phyloP scores from a whole-genome alignment of 2,797 vertebrate genomes.

The Leptodactylus fallax region DNA sequence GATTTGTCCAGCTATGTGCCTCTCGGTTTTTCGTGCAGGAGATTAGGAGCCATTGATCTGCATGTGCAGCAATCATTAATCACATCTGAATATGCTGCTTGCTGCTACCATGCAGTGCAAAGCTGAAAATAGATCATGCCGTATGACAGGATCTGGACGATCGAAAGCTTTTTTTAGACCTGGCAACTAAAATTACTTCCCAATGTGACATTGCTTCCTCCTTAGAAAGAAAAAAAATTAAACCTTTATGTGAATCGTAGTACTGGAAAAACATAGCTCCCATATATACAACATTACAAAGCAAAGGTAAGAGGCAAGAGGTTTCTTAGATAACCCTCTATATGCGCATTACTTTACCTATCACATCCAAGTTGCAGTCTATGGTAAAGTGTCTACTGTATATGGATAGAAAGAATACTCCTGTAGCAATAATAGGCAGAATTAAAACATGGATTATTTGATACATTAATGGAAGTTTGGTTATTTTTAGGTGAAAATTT shows the following conservation, averaged over 20 bases:
- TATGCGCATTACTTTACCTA: neutral
- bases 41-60: slow-evolving; percentile 32
- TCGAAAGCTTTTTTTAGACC: slow-evolving; percentile 27
- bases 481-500: too few species aligned
- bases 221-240: neutral
- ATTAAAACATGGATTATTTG: too few species aligned
- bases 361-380: neutral
- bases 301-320: too few species aligned
- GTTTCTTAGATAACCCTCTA: too few species aligned
- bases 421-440: too few species aligned
- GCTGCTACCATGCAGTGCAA: slow-evolving; percentile 26
- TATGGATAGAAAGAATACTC: too few species aligned
- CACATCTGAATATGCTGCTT: slow-evolving; percentile 22
- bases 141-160: slow-evolving; percentile 18
- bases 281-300: neutral
- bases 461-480: too few species aligned
- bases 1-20: neutral
- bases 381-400: too few species aligned
- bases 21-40: neutral
- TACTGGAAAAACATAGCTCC: neutral
- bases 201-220: slow-evolving; percentile 30
- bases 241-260: neutral
- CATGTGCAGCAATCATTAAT: slow-evolving; percentile 16
- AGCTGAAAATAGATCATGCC: slow-evolving; percentile 25
- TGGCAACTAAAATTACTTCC: slow-evolving; percentile 18